Base-by-base conservation (phyloP, 92 coral and sea anemone species). In the Epizoanthus ramosus region DNA sequence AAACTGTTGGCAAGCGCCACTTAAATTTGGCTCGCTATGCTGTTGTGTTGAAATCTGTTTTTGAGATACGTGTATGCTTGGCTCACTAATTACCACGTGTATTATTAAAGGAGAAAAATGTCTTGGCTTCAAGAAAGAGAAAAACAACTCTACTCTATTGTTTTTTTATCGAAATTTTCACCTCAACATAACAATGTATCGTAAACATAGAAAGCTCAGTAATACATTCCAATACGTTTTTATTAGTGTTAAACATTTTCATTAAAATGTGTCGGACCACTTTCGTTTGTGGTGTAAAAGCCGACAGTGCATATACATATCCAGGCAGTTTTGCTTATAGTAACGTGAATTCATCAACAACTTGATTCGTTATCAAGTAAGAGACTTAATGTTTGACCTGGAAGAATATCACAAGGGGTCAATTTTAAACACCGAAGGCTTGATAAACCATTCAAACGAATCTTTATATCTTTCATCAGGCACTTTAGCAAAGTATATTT, bases 391-490 rank as follows among this genome's bases (percentile, higher is more conserved):
- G 63, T 56, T 77, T 77, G 82, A 77, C 71, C 71, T 43, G 53
- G n/a, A 43, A 52, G 8, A 6, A 43, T 61, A 60, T 61, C 71
- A 77, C 58, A 37, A 61, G 31, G 71, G 82, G 82, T 61, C 82
- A 77, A 61, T 77, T 77, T 77, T 21, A 61, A 77, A 59, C 82
- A 77, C 82, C 60, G 70, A 77, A 63, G 24, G 64, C 19, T 77
- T 77, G 14, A 37, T 33, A 50, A 9, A 58, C 64, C 81, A 76
- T 18, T 25, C 81, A 31, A 59, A 41, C 67, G 15, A 59, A 59
- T 19, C 81, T 61, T 43, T 61, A 41, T 43, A 77, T 77, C 82
- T 77, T n/a, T 77, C 71, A 77, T 69, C 53, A 54, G 60, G 41
- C 63, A 41, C 82, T 61, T 77, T 19, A 37, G 31, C 81, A 63